These are phyloP conservation scores for Elysia chlorotica DNA, from an alignment of 1,140 invertebrate genomes.

Conservation along the genomic window DNA sequence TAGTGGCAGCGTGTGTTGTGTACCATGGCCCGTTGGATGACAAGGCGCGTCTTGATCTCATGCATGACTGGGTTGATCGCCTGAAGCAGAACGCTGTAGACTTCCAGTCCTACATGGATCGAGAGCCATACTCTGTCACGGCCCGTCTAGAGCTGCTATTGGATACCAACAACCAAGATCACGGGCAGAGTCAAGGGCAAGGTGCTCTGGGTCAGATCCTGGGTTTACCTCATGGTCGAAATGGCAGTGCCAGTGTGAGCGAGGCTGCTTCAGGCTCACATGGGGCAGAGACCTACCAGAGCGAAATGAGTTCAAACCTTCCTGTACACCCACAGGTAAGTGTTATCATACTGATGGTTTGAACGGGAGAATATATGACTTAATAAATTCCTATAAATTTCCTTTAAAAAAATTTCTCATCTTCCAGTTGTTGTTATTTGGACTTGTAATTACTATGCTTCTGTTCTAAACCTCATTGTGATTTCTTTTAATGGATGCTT, in stretches of 20 bases:
- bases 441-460: too few species aligned
- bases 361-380: too few species aligned
- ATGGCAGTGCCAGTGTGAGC: conserved; percentile 30
- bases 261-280: conserved; percentile 9
- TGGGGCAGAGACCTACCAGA: conserved; percentile 26
- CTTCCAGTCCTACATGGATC: conserved; percentile 24
- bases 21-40: conserved; percentile 58
- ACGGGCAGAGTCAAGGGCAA: background rate
- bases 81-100: conserved; percentile 48
- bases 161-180: conserved; percentile 32
- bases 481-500: too few species aligned
- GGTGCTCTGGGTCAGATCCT: too few species aligned
- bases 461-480: too few species aligned
- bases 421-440: too few species aligned
- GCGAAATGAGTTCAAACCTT: conserved; percentile 34
- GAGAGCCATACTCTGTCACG: conserved; percentile 28
- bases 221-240: too few species aligned
- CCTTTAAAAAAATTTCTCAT: too few species aligned
- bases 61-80: conserved; percentile 45
- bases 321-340: conserved; percentile 34
- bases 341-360: too few species aligned
- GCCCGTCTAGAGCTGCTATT: conserved; percentile 29
- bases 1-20: conserved; percentile 55
- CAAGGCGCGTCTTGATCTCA: conserved; percentile 43
- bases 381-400: too few species aligned